Conservation (phyloP, 2,797 vertebrate species). For the Ctenochaetus hawaiiensis region DNA sequence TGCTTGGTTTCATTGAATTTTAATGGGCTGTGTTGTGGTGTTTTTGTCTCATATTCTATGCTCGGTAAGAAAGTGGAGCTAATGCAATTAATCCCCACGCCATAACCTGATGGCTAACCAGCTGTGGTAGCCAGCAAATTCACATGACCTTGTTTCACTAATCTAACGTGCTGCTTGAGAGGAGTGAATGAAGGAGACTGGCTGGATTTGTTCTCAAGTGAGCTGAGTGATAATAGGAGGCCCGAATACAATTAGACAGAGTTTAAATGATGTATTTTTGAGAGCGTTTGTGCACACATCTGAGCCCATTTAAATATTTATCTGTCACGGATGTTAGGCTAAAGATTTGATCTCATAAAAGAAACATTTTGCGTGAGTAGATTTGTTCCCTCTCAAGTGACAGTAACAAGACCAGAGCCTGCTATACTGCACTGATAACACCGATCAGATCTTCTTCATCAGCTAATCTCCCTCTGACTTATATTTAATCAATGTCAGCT, state of each 20-base stretch:
- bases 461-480: conserved; percentile 69
- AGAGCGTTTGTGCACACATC: conserved; percentile 26
- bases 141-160: conserved; percentile 36
- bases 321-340: conserved; percentile 32
- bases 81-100: conserved; percentile 76
- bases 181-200: conserved; percentile 42
- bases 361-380: conserved; percentile 50
- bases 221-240: conserved; percentile 47
- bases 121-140: conserved; percentile 60
- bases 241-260: conserved; percentile 34
- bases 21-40: conserved; percentile 66
- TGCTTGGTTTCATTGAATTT: conserved; percentile 77
- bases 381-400: conserved; percentile 54
- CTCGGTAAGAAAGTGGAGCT: conserved; percentile 69
- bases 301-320: conserved; percentile 39
- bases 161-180: conserved; percentile 29
- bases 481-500: conserved; percentile 73
- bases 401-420: conserved; percentile 51
- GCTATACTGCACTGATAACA: conserved; percentile 46
- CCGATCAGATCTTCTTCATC: conserved; percentile 62
- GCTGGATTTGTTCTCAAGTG: conserved; percentile 34
- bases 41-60: conserved; percentile 73
- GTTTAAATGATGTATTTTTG: conserved; percentile 49
- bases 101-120: conserved; percentile 68
- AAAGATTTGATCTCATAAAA: conserved; percentile 41